Evolutionary conservation across 2,888 invertebrate genomes (phyloP), one percentile per base, ranked within the genome.

Genomic region (Rhingia campestris): DNA sequence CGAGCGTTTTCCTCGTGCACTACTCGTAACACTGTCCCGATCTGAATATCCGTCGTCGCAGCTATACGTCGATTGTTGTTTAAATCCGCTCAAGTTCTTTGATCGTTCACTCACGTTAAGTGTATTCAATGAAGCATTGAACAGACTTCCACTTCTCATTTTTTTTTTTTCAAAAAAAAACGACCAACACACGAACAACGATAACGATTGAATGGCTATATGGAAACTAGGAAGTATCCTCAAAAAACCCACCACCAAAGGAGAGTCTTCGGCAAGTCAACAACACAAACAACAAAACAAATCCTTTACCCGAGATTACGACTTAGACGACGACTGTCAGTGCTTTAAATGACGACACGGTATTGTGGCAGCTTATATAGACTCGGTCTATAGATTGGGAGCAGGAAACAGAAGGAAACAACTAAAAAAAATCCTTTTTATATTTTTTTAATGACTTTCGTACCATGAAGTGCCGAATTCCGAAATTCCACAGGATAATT

Each of bases 91-190:
- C 41, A 64, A 51, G 73, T 84, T 80, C 41, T 61, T 75, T 51
- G 70, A 72, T 86, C 88, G 88, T 86, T 87, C 87, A 86, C 88
- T 89, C 33, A 66, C 69, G 87, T 88, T 89, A 86, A 87, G 86
- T 86, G 89, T 89, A 87, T 87, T 89, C 87, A 89, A 88, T 86
- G 88, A 88, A 88, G 87, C 56, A 88, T 88, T 88, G 86, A 87
- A 86, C 79, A 88, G 88, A 86, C 88, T 88, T 88, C 90, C 90
- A 87, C 90, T 89, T 91, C 89, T 91, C 91, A 91, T 91, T 90
- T 89, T 22, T 22, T 22, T 22, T 22, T 22, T 22, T 22, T 2
- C 1, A 22, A 22, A 22, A 22, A 1, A 22, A 1, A 22, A 22
- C 32, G 33, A 32, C n/a, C 12, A 10, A 14, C 4, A 22, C 49